Percentiles rank a stretch among this genome's conserved stretches.
phyloP scores from a whole-genome alignment of 2,797 vertebrate genomes.

The Clamator glandarius region DNA sequence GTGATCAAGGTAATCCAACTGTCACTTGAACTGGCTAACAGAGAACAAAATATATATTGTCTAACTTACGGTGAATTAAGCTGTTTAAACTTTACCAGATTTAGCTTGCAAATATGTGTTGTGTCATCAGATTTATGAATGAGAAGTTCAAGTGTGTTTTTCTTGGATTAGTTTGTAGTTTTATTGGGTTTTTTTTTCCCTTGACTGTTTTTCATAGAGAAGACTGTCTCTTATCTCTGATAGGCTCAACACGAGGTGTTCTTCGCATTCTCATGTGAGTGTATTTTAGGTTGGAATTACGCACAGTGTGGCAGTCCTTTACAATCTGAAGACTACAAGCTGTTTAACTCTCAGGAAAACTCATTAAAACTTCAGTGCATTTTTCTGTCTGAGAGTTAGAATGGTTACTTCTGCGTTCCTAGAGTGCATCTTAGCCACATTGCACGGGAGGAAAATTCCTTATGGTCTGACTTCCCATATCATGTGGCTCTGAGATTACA shows the following conservation, averaged over 20 bases:
- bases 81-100: not conserved
- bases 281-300: not conserved
- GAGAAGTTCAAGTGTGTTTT: not conserved
- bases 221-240: not conserved
- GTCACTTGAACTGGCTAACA: not conserved
- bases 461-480: not conserved
- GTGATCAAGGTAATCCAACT: not conserved
- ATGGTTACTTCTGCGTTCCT: accelerated
- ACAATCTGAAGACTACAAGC: not conserved
- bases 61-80: not conserved
- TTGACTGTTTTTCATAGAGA: not conserved
- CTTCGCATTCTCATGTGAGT: not conserved
- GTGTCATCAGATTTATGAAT: not conserved
- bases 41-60: not conserved
- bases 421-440: not conserved
- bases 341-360: not conserved
- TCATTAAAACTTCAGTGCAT: not conserved
- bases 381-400: not conserved
- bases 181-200: not conserved
- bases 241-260: not conserved
- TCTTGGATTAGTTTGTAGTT: not conserved
- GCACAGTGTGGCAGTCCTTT: not conserved
- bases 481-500: not conserved
- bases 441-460: not conserved
- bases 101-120: not conserved